These are phyloP conservation scores for Ruditapes philippinarum DNA, from an alignment of 1,140 invertebrate genomes.

Conservation along the genomic window DNA sequence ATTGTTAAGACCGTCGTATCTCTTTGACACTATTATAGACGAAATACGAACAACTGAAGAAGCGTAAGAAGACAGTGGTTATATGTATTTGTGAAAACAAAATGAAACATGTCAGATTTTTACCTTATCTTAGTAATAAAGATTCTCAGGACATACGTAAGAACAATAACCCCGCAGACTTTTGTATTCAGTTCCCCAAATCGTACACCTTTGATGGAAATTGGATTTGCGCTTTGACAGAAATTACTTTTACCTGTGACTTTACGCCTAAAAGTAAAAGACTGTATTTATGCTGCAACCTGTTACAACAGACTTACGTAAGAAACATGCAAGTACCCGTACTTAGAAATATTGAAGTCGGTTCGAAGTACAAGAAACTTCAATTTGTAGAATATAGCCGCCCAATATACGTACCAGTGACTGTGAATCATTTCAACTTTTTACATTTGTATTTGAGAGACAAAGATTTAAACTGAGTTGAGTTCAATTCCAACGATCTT, in stretches of 20 bases:
- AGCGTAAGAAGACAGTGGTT: neutral
- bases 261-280: neutral
- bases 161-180: constrained; percentile 21
- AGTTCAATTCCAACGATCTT: neutral
- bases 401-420: constrained; percentile 38
- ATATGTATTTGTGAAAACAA: neutral
- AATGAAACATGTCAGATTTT: neutral
- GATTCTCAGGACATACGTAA: neutral
- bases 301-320: neutral
- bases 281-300: constrained; percentile 11
- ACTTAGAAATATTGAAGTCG: neutral
- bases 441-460: constrained; percentile 53
- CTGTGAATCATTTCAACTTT: constrained; percentile 10
- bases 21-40: neutral
- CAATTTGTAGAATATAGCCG: neutral
- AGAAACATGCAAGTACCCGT: neutral
- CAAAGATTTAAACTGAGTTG: neutral
- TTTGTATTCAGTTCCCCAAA: constrained; percentile 49
- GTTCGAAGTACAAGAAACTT: neutral
- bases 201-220: constrained; percentile 26
- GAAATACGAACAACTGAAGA: neutral
- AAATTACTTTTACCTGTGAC: neutral
- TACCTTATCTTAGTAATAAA: constrained; percentile 49
- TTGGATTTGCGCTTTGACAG: neutral
- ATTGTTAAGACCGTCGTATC: neutral